These are phyloP conservation scores for Halisarca cf. caerulea DNA, from an alignment of 37 sponge, comb jelly and placozoan species.

Conservation along the genomic window DNA sequence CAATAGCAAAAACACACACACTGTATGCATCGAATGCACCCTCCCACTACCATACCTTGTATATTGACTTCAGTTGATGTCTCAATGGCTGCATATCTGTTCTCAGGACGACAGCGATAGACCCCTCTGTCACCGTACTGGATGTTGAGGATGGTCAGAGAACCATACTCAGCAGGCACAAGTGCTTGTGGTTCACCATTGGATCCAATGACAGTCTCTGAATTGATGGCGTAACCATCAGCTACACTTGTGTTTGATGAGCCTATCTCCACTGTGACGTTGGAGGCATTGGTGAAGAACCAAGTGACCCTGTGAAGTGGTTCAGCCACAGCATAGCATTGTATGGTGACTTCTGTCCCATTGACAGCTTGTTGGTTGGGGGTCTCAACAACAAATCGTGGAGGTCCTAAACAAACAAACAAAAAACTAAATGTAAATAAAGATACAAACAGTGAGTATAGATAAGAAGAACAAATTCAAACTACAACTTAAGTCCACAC, in stretches of 20 bases:
- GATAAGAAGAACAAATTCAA: not conserved
- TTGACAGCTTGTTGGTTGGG: conserved; percentile 38
- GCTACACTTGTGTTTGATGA: not conserved
- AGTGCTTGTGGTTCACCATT: too few relatives aligned
- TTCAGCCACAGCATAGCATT: conserved; percentile 48
- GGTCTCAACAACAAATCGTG: conserved; percentile 38
- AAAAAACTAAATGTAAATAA: not conserved
- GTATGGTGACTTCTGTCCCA: conserved; percentile 35
- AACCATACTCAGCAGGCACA: conserved; percentile 35
- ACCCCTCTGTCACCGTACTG: conserved; percentile 60
- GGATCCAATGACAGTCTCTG: not conserved
- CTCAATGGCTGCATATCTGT: conserved; percentile 17
- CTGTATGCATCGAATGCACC: not conserved
- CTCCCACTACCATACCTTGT: conserved; percentile 53
- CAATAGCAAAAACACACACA: not conserved
- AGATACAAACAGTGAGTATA: not conserved
- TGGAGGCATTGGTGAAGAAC: conserved; percentile 33
- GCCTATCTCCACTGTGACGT: not conserved
- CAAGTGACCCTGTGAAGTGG: conserved; percentile 51
- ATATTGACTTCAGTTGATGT: conserved; percentile 49
- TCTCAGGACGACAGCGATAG: conserved; percentile 62
- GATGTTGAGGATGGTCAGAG: conserved; percentile 40
- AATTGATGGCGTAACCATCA: conserved; percentile 24
- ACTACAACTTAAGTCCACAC: not conserved
- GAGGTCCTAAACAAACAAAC: conserved; percentile 48